Percentiles rank a stretch among this genome's conserved stretches.
These are phyloP conservation scores for Stegophylla sp. DNA, from an alignment of 2,888 invertebrate species.

Conservation along the genomic window DNA sequence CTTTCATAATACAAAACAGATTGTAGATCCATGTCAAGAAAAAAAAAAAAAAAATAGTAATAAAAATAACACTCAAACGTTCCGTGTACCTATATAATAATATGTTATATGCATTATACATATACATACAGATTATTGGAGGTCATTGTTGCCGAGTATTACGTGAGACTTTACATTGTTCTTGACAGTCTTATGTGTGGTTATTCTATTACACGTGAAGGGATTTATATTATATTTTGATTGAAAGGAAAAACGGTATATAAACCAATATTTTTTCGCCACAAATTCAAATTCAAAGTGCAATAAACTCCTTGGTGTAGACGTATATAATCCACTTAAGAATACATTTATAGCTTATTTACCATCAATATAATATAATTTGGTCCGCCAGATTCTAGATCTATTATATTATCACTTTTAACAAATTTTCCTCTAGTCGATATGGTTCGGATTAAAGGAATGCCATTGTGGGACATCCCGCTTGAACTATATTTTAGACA, in stretches of 20 bases:
- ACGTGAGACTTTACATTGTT: constrained; percentile 49
- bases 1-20: constrained; percentile 47
- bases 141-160: constrained; percentile 41
- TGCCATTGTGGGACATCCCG: constrained; percentile 43
- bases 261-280: constrained; percentile 18
- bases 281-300: constrained; percentile 50
- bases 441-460: constrained; percentile 36
- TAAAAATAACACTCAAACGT: constrained; percentile 47
- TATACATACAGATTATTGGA: constrained; percentile 35
- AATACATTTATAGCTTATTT: constrained; percentile 14
- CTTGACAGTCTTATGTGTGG: constrained; percentile 19
- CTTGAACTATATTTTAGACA: constrained; percentile 6
- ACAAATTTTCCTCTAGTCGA: constrained; percentile 22
- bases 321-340: not conserved
- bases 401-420: constrained; percentile 43
- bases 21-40: constrained; percentile 39
- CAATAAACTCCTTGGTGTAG: constrained; percentile 40
- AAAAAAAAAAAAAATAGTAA: constrained; percentile 7
- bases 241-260: constrained; percentile 38
- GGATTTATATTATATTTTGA: constrained; percentile 38
- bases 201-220: constrained; percentile 24
- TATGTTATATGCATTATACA: constrained; percentile 16
- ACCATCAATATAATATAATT: constrained; percentile 32
- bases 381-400: constrained; percentile 26
- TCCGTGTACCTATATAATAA: constrained; percentile 10